Evolutionary conservation across 2,888 invertebrate species (phyloP), one percentile per base, ranked within the genome.

Genomic region (Agriopis aurantiaria): DNA sequence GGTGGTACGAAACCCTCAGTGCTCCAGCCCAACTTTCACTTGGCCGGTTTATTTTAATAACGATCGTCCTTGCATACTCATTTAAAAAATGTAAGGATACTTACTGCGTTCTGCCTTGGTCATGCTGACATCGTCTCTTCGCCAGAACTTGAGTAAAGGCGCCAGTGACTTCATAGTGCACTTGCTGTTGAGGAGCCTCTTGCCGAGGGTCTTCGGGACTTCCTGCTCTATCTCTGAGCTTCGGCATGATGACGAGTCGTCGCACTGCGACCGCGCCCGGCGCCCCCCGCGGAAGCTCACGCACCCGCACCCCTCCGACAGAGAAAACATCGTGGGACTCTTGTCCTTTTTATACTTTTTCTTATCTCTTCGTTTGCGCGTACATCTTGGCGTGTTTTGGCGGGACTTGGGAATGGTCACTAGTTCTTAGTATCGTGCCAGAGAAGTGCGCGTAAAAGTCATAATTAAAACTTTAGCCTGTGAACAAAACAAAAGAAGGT

Each of bases 101-200:
- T 96, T 89, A 97, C 97, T 96, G 94, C 96, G 95, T 90, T 97
- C 97, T 68, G 96, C 96, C 87, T 96, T 96, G 33, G 96, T 96
- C 96, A 97, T 97, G 90, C 96, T 96, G 88, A 96, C 95, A 76
- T 96, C 96, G 77, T 96, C 96, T 76, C 96, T 95, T 72, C 96
- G 95, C 95, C 96, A 96, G 82, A 96, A 96, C 79, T 95, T 95
- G 76, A 96, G 94, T 82, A 97, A 95, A 0, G 96, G 96, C 79
- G 96, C 95, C 79, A 96, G 84, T 48, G 95, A 92, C 72, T 95
- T 94, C 80, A 95, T 91, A 14, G 95, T 93, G 76, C 92, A 93
- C 78, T 95, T 93, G 70, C 91, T 88, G 77, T 90, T 89, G 48
- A 92, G 83, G 53, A 92, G 81, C 72, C 88, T 84, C 69, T 86